These are phyloP conservation scores for Cecidostiba fungosa DNA, from an alignment of 2,888 invertebrate genomes.

Conservation along the genomic window DNA sequence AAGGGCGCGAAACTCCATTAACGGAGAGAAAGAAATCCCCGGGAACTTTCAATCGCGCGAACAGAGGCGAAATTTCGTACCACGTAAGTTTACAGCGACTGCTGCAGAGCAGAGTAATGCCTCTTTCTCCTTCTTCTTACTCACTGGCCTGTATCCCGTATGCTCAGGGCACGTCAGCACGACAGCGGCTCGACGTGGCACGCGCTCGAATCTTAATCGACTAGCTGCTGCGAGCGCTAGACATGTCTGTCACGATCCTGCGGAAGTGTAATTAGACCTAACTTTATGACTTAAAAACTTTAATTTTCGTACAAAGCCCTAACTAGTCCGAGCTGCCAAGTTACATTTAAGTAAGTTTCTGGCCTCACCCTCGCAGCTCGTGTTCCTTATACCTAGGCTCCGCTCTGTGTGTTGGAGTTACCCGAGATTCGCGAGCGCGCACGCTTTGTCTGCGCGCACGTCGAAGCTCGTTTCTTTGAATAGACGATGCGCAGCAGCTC, in stretches of 20 bases:
- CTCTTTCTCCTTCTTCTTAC: neutral
- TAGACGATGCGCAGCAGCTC: conserved; percentile 15
- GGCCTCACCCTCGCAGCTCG: neutral
- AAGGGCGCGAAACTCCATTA: neutral
- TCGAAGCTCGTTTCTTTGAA: conserved; percentile 55
- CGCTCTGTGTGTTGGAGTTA: neutral
- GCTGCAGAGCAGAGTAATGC: neutral
- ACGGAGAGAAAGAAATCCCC: neutral
- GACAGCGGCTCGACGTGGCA: conserved; percentile 17
- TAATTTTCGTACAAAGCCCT: conserved; percentile 70
- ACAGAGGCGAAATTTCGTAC: conserved; percentile 9
- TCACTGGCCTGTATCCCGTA: neutral
- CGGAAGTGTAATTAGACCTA: conserved; percentile 74
- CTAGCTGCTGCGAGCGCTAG: conserved; percentile 36
- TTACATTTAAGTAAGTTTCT: conserved; percentile 66
- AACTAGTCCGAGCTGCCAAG: conserved; percentile 63
- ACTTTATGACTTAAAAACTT: conserved; percentile 76
- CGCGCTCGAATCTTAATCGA: conserved; percentile 60
- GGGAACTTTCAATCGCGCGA: neutral
- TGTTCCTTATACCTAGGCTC: neutral
- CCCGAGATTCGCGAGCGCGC: neutral
- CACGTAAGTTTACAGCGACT: conserved; percentile 17
- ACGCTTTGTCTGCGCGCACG: conserved; percentile 13
- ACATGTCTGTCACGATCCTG: conserved; percentile 72
- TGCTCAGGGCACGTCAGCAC: conserved; percentile 13